A percentile compares a stretch with the other conserved stretches of the same genome.
Evolutionary conservation across 2,888 invertebrate genomes (phyloP).

Genomic region (Uloborus plumipes): DNA sequence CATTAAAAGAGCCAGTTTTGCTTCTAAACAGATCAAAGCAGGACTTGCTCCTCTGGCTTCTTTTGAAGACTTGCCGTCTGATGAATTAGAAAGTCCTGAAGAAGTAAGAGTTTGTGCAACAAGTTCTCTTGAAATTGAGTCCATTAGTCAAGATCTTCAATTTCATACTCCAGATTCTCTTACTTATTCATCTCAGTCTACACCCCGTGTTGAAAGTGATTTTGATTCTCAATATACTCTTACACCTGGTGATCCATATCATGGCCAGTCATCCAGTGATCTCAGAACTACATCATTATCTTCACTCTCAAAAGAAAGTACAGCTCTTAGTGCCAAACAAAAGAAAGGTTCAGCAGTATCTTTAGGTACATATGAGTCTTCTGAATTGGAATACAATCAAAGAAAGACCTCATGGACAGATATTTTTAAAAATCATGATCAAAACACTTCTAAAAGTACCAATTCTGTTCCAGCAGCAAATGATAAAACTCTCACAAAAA

Average conservation of each 20-base stretch:
- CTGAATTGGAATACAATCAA: conserved; percentile 38
- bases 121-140: conserved; percentile 42
- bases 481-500: conserved; percentile 28
- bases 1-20: conserved; percentile 65
- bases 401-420: conserved; percentile 67
- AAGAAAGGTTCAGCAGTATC: conserved; percentile 60
- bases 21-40: conserved; percentile 77
- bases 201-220: conserved; percentile 56
- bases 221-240: conserved; percentile 62
- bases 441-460: conserved; percentile 15
- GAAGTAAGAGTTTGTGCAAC: conserved; percentile 62
- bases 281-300: conserved; percentile 50
- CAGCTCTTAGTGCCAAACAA: conserved; percentile 18
- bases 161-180: conserved; percentile 60
- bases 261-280: conserved; percentile 32
- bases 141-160: conserved; percentile 42
- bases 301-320: conserved; percentile 46
- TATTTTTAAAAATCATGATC: conserved; percentile 62
- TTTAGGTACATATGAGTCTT: conserved; percentile 28
- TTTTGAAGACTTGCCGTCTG: conserved; percentile 83
- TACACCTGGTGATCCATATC: conserved; percentile 54
- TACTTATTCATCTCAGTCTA: conserved; percentile 59
- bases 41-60: conserved; percentile 95
- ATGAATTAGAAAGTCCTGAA: conserved; percentile 79
- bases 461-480: conserved; percentile 1